These are phyloP conservation scores for Archips crataeganus DNA, from an alignment of 2,888 invertebrate genomes.

Conservation along the genomic window DNA sequence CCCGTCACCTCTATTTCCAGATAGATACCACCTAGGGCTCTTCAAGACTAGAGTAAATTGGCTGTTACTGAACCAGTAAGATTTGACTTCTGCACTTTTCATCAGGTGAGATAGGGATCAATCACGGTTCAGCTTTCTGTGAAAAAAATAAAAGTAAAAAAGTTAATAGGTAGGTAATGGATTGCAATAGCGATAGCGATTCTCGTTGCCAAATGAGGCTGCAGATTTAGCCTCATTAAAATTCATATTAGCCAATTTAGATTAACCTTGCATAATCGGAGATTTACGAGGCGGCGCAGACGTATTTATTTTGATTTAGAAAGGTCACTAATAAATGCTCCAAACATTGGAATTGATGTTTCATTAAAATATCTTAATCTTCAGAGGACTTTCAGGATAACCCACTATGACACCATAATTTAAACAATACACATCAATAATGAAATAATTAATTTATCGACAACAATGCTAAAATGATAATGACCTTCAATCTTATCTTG, in stretches of 20 bases:
- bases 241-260: constrained; percentile 28
- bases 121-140: too few species aligned
- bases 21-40: too few species aligned
- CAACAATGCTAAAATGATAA: too few species aligned
- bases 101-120: too few species aligned
- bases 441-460: background rate
- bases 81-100: too few species aligned
- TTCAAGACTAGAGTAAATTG: too few species aligned
- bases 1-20: too few species aligned
- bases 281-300: constrained; percentile 14
- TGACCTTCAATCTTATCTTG: too few species aligned
- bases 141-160: too few species aligned
- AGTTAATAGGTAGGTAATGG: too few species aligned
- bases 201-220: background rate
- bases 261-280: constrained; percentile 24
- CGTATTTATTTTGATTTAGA: constrained; percentile 10
- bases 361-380: background rate
- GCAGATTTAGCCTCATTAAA: constrained; percentile 20
- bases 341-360: background rate
- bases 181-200: constrained; percentile 5
- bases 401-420: too few species aligned
- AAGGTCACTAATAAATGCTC: constrained; percentile 19
- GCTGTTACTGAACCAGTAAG: too few species aligned
- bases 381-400: background rate
- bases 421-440: background rate